Conservation (phyloP, 1,140 invertebrate genomes). For the Drosophila aff. region DNA sequence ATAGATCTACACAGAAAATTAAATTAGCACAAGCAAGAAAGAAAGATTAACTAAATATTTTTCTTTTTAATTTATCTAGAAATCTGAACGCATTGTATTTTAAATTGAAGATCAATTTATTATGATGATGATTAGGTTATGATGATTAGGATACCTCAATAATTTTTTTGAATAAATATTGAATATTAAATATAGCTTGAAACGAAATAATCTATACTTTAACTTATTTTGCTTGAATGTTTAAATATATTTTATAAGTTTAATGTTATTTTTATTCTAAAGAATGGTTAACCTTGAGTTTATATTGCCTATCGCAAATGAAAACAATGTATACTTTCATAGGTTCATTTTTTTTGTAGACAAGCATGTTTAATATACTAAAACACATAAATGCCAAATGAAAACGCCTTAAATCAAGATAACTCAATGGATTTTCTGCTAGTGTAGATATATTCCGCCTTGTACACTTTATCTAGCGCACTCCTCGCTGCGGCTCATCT, state of each 20-base stretch:
- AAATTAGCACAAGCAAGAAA: background rate
- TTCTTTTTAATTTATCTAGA: too few species aligned
- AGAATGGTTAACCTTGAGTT: background rate
- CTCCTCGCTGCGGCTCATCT: slow-evolving; percentile 40
- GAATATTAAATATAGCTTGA: too few species aligned
- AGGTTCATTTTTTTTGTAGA: too few species aligned
- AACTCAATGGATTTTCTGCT: background rate
- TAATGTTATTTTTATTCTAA: background rate
- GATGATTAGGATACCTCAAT: background rate
- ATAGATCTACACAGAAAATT: background rate
- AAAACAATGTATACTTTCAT: background rate
- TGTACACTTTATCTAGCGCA: slow-evolving; percentile 21
- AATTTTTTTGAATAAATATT: background rate
- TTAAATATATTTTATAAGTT: background rate
- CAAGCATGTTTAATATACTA: background rate
- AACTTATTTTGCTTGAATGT: too few species aligned
- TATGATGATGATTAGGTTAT: too few species aligned
- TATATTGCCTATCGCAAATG: background rate
- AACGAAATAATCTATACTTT: too few species aligned
- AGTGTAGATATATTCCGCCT: slow-evolving; percentile 12
- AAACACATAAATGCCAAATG: slow-evolving; percentile 5
- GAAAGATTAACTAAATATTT: too few species aligned
- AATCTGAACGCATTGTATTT: background rate
- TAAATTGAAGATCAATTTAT: background rate
- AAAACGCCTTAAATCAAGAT: background rate